Base-by-base conservation (phyloP, 2,113 vertebrate genomes). In the Mirza zaza region DNA sequence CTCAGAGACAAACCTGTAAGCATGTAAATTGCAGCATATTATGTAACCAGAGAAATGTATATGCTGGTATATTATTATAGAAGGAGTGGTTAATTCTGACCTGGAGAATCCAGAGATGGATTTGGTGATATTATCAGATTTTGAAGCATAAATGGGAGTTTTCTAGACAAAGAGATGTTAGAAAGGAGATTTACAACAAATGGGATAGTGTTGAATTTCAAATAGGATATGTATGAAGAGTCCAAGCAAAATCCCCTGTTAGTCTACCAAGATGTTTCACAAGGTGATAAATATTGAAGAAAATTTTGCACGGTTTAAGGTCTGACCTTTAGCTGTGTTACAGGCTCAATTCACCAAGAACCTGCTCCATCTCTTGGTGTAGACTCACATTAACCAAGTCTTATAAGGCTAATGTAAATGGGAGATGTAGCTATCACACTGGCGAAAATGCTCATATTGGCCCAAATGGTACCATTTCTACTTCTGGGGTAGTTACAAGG, bases 11-110 rank as follows among this genome's bases (percentile, higher is more conserved):
- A 45, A 10, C 20, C 55, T 5, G 9, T 20, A 6, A 45, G 39
- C 14, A 73, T 7, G 13, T 20, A 4, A n/a, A 39, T 17, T 36
- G 61, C 23, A 20, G 3, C 2, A 3, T 23, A 2, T 5, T 23
- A 27, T 42, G 8, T 70, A 27, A 61, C 13, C 15, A 57, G 20
- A 89, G 8, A 76, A 67, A 42, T 12, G 3, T 29, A 34, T 34
- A 39, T 45, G 14, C 50, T 25, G 18, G 1, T 42, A 8, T 3
- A 27, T 63, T n/a, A 39, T 82, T 76, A 57, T 11, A 8, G 39
- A 61, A 36, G 39, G 32, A 73, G 12, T 42, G 23, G 29, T 67
- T 39, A 27, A 52, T 61, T 85, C n/a, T 52, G 34, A 7, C 59
- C 42, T 76, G 32, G 36, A 67, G 83, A 76, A 59, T 20, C 29